Evolutionary conservation across 2,797 vertebrate species (phyloP).

Genomic region (Alfaro cultratus): DNA sequence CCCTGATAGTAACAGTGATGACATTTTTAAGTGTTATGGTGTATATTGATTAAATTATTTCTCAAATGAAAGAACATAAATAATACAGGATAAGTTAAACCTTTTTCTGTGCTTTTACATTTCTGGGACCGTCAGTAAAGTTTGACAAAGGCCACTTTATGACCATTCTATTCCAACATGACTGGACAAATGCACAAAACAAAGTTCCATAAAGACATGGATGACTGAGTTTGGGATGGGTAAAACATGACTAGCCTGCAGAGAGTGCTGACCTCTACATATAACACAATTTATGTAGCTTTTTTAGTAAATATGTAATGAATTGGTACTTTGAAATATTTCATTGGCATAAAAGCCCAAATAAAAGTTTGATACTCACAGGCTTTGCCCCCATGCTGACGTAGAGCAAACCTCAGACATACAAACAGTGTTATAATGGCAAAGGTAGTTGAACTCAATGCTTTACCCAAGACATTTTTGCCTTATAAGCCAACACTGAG

Average conservation of each 20-base stretch:
- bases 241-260: background rate
- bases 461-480: no score
- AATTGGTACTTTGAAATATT: background rate
- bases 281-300: background rate
- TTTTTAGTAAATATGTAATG: background rate
- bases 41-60: conserved; percentile 1
- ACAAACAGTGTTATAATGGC: no score
- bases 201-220: background rate
- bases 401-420: no score
- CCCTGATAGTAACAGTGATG: background rate
- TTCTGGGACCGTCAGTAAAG: background rate
- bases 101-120: no score
- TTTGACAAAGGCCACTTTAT: background rate
- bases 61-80: no score
- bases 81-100: background rate
- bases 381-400: no score
- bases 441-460: no score
- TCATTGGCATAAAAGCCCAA: background rate
- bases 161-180: background rate
- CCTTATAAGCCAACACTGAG: no score
- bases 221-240: background rate
- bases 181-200: background rate
- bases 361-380: background rate
- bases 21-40: background rate
- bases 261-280: background rate